Evolutionary conservation across 2,113 vertebrate species (phyloP), one percentile per base, ranked within the genome.

Genomic region (Parotia lawesii): DNA sequence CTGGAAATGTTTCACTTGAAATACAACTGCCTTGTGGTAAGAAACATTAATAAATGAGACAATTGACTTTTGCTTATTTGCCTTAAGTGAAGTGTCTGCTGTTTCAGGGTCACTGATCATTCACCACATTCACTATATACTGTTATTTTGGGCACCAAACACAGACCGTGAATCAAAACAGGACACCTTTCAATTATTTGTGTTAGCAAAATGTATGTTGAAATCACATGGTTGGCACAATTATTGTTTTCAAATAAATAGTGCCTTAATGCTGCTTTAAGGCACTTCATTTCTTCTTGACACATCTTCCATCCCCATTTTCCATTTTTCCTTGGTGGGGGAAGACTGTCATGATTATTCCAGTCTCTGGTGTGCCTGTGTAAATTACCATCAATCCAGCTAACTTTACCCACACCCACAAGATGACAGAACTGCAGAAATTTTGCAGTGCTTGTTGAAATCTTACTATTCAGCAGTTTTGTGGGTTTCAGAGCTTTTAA

Each of bases 401-500:
- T 71, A 77, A 85, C 56, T 80, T 81, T 56, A 87, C 65, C 60
- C 87, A 92, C 56, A 78, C 27, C 65, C 91, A 85, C 94, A 94
- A 82, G 71, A 82, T 89, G 89, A 64, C 64, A 94, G 77, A 87
- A 75, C 37, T 95, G 78, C 92, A 91, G 78, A 94, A 94, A 92
- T 84, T 92, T 76, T 97, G 90, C 91, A 61, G 56, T 81, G 83
- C 17, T 38, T 83, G 74, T 96, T 37, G 25, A 93, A 96, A 94
- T 89, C 60, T 53, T 77, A 64, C 75, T 60, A 8, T 71, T 95
- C 91, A 95, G 95, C 93, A 93, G 51, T 80, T 91, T 69, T 91
- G 87, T 71, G 94, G 93, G 51, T 56, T 94, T 71, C 56, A 62
- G 3, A 48, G 85, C 70, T 89, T 91, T 81, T 60, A 35, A 72